Base-by-base conservation (phyloP, 2,888 invertebrate genomes). In the Melolontha melolontha region DNA sequence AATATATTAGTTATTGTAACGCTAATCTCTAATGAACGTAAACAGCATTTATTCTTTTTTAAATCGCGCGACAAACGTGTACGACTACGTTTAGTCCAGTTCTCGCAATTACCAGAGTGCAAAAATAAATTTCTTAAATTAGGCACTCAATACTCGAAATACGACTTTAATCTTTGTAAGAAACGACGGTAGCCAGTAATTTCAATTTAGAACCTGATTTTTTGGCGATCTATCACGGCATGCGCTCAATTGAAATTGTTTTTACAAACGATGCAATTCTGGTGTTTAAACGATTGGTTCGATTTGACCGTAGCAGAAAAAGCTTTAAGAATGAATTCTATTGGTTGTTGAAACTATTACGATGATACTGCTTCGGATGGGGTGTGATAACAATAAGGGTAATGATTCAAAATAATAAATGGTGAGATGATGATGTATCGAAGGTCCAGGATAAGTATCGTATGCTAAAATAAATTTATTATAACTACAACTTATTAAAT, bases 61-160 rank as follows among this genome's bases (percentile, higher is more conserved):
- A 62, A 47, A 42, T 34, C 34, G 7, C 39, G 27, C 17, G 14
- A 39, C 59, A 62, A 29, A 62, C 34, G 29, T n/a, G n/a, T 47
- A 62, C 12, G 34, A 17, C 47, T 10, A 47, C 34, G 5, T 16
- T 47, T 34, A 17, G 16, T 47, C 39, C 34, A 62, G 34, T 62
- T 16, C 34, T 47, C 34, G 10, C 59, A 62, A 62, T 62, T 62
- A 62, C 34, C 14, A 1, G 34, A 62, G 47, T 47, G 54, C 54
- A 54, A 44, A 50, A 54, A 64, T 64, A 64, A 64, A 64, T 64
- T 64, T 42, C 42, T 47, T 64, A 54, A 64, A 64, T 64, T 51
- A 29, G 29, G 44, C 64, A 39, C 52, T 64, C 54, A 64, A 64
- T 64, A 64, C 39, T 44, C 16, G 14, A 54, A 64, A 64, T 64